These are phyloP conservation scores for Gastrophryne carolinensis DNA, from an alignment of 2,797 vertebrate species.

Conservation along the genomic window DNA sequence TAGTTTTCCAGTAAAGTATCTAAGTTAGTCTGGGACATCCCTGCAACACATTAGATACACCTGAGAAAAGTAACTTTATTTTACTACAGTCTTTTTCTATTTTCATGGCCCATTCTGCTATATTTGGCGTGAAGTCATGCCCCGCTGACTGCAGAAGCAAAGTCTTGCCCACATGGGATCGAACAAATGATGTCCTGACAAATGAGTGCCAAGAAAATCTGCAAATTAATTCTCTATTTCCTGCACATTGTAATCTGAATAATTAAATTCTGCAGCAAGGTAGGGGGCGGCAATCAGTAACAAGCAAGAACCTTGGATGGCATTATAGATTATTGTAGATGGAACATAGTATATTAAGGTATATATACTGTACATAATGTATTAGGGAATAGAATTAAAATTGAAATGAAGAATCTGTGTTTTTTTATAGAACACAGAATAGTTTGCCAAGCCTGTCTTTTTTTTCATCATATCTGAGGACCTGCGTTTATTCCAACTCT, in stretches of 20 bases:
- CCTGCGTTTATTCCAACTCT: too few relatives aligned
- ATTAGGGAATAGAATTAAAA: too few relatives aligned
- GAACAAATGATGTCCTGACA: conserved; percentile 11
- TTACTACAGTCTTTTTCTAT: neutral
- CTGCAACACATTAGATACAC: too few relatives aligned
- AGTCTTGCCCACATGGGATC: neutral
- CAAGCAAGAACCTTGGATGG: neutral
- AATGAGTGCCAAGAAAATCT: conserved; percentile 7
- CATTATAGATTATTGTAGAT: neutral
- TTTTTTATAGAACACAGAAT: too few relatives aligned
- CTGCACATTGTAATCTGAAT: neutral
- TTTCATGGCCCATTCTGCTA: neutral
- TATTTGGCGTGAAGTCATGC: conserved; percentile 6
- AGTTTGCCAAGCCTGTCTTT: too few relatives aligned
- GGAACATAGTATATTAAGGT: too few relatives aligned
- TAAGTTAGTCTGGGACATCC: too few relatives aligned
- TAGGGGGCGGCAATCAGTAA: neutral
- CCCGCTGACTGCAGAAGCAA: neutral
- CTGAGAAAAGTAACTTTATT: neutral
- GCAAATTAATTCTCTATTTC: conserved; percentile 7
- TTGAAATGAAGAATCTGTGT: too few relatives aligned
- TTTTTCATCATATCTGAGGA: too few relatives aligned
- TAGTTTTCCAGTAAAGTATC: too few relatives aligned
- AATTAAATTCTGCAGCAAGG: conserved; percentile 13
- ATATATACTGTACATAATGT: too few relatives aligned